These are phyloP conservation scores for Antigone vipio DNA, from an alignment of 2,113 vertebrate species.

Conservation along the genomic window DNA sequence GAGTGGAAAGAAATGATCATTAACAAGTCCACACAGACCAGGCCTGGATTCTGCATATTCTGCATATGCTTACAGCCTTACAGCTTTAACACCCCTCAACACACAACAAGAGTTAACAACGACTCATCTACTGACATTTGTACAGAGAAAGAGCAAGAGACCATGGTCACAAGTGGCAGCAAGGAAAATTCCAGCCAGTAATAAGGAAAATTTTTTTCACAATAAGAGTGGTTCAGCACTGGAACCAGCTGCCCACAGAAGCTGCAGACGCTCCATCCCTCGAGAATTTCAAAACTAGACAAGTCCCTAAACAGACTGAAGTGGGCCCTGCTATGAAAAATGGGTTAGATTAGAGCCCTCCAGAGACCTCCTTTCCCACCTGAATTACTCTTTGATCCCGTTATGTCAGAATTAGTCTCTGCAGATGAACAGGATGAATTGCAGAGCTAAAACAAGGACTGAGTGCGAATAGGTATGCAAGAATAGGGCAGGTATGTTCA, in stretches of 20 bases:
- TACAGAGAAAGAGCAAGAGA: not conserved
- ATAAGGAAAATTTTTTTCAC: not conserved
- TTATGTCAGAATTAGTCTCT: not conserved
- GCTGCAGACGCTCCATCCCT: not conserved
- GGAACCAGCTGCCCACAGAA: not conserved
- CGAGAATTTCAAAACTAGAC: not conserved
- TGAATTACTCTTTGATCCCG: not conserved
- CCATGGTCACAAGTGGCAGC: not conserved
- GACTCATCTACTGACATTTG: not conserved
- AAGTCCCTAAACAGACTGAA: not conserved
- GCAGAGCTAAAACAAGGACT: not conserved
- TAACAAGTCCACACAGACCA: not conserved
- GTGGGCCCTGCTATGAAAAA: not conserved
- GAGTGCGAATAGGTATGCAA: not conserved
- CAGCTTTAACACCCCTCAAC: not conserved
- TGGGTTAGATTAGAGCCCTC: not conserved
- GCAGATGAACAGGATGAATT: not conserved
- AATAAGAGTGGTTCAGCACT: not conserved
- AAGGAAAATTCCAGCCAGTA: not conserved
- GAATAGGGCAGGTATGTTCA: not conserved
- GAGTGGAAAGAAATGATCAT: not conserved
- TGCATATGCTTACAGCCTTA: not conserved
- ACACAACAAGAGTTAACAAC: not conserved
- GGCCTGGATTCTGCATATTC: not conserved
- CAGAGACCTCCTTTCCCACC: not conserved